These are phyloP conservation scores for Labeo catla DNA, from an alignment of 2,113 vertebrate species.

Conservation along the genomic window DNA sequence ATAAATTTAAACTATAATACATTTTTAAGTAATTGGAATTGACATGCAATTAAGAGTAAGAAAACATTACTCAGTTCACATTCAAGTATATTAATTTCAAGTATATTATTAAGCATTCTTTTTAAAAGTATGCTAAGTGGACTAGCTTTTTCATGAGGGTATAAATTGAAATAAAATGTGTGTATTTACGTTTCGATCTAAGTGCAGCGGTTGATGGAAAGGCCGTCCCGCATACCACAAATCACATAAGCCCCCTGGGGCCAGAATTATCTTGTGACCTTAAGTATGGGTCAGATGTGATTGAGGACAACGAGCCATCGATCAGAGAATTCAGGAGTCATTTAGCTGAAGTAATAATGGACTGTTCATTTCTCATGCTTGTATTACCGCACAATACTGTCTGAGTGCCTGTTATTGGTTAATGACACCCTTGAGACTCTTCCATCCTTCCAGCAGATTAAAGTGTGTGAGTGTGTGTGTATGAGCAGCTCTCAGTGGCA, in stretches of 20 bases:
- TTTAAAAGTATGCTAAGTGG: not conserved
- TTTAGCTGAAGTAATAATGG: conserved; percentile 32
- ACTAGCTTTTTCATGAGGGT: not conserved
- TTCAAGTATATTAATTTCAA: not conserved
- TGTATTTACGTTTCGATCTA: not conserved
- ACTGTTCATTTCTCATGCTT: conserved; percentile 36
- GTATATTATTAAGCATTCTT: not conserved
- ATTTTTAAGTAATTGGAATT: not conserved
- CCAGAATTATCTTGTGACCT: conserved; percentile 37
- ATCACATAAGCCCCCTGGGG: conserved; percentile 36
- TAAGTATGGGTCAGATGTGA: conserved; percentile 27
- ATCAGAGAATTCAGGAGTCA: conserved; percentile 19
- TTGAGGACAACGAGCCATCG: conserved; percentile 34
- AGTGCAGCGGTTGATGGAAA: conserved; percentile 3
- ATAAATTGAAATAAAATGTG: not conserved
- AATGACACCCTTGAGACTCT: conserved; percentile 28
- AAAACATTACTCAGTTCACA: not conserved
- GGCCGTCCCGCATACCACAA: not conserved
- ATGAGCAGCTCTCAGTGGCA: not conserved
- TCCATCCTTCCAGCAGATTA: conserved; percentile 37
- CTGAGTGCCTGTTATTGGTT: conserved; percentile 10
- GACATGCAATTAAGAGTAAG: not conserved
- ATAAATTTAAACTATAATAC: not conserved
- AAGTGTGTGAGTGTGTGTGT: conserved; percentile 3
- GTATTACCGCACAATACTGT: conserved; percentile 14